Evolutionary conservation across 2,113 vertebrate species (phyloP).

Genomic region (Fulmarus glacialis): DNA sequence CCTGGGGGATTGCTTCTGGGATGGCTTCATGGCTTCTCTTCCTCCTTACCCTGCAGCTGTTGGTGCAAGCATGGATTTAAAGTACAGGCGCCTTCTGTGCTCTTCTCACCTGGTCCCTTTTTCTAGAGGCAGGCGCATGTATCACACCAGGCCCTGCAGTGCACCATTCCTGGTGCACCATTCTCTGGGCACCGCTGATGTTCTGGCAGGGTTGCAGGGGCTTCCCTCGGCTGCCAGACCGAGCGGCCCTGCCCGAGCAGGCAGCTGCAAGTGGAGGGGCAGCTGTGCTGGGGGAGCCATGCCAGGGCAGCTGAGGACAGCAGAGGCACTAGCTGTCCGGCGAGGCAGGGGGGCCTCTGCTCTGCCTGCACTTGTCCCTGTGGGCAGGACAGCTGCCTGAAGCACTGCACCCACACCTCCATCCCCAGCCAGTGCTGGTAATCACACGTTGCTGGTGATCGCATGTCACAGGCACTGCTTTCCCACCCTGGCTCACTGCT

Average conservation of each 20-base stretch:
- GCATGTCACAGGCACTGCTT: rapidly evolving
- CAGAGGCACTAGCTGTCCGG: background rate
- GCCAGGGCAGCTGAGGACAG: background rate
- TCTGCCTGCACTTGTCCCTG: background rate
- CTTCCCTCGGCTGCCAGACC: background rate
- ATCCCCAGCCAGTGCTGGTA: rapidly evolving
- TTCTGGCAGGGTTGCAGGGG: rapidly evolving
- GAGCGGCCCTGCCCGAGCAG: rapidly evolving
- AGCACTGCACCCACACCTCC: background rate
- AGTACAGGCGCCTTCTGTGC: background rate
- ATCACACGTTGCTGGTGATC: rapidly evolving
- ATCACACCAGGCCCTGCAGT: too few species aligned
- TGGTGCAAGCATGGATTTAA: background rate
- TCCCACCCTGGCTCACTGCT: background rate
- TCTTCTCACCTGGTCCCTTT: background rate
- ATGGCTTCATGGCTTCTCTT: background rate
- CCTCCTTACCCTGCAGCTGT: background rate
- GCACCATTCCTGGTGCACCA: too few species aligned
- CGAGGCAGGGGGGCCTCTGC: rapidly evolving
- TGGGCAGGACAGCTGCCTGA: background rate
- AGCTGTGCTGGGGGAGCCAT: background rate
- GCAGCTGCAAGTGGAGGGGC: background rate
- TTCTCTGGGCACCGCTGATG: background rate
- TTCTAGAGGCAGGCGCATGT: rapidly evolving
- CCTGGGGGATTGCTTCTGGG: background rate